Percentiles rank a stretch among this genome's conserved stretches.
Evolutionary conservation across 2,797 vertebrate genomes (phyloP).

Genomic region (Eurystomus glaucurus): DNA sequence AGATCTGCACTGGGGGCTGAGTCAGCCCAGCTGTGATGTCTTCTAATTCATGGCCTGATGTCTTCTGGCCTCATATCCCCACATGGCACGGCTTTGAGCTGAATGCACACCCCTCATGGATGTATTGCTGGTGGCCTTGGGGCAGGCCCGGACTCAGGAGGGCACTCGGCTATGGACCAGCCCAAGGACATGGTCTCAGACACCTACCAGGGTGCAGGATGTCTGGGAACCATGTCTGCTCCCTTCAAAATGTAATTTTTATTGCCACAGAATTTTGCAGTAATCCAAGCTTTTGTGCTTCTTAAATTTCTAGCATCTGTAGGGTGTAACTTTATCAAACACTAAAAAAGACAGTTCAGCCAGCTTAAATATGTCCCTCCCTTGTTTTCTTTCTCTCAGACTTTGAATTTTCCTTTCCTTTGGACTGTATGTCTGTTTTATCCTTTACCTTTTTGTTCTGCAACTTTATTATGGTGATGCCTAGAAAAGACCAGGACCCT

Average conservation of each 20-base stretch:
- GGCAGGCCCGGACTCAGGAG: background rate
- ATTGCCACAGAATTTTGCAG: background rate
- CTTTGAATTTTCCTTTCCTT: background rate
- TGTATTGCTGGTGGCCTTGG: background rate
- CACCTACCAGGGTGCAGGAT: background rate
- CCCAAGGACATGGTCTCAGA: background rate
- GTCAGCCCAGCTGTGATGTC: background rate
- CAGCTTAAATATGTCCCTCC: background rate
- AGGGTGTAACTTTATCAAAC: background rate
- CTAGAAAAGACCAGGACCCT: background rate
- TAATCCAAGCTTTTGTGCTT: background rate
- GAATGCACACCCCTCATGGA: rapidly evolving
- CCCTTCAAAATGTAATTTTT: background rate
- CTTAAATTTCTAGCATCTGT: background rate
- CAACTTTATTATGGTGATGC: background rate
- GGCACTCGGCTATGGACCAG: background rate
- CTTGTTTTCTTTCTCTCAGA: background rate
- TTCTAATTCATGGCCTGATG: background rate
- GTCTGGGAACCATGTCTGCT: background rate
- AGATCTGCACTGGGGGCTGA: background rate
- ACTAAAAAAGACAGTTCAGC: background rate
- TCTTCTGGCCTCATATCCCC: background rate
- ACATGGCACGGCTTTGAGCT: background rate
- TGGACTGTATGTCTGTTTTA: background rate
- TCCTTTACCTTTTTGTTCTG: background rate